Evolutionary conservation across 2,888 invertebrate genomes (phyloP).

Genomic region (Sisyra nigra): DNA sequence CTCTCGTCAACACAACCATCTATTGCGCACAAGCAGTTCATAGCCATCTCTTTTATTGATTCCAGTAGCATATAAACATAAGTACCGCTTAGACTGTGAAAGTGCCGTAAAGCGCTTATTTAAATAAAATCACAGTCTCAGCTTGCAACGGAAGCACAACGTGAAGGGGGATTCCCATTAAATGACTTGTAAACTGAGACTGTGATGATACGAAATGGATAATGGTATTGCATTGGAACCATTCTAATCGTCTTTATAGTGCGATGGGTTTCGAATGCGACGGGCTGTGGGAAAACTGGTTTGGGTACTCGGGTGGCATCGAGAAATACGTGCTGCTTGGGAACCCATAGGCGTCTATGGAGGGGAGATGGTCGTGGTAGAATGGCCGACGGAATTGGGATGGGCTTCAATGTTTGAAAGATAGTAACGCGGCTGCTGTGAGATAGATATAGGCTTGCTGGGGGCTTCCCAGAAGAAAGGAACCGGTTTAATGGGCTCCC

Average conservation of each 20-base stretch:
- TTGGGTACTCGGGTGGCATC: neutral
- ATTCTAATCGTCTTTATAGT: neutral
- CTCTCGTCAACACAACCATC: neutral
- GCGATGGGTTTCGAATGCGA: conserved; percentile 5
- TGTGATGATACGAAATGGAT: too few relatives aligned
- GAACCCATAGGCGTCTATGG: neutral
- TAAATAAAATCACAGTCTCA: conserved; percentile 18
- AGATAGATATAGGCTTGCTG: conserved; percentile 1
- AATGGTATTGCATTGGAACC: too few relatives aligned
- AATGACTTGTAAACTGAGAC: too few relatives aligned
- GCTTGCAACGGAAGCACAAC: too few relatives aligned
- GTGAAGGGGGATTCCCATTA: too few relatives aligned
- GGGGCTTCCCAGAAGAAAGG: conserved; percentile 4
- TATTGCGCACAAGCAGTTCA: conserved; percentile 23
- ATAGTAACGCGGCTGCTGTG: conserved; percentile 4
- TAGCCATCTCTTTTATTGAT: conserved; percentile 44
- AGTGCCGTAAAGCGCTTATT: conserved; percentile 4
- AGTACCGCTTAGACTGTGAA: conserved; percentile 21
- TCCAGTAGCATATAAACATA: conserved; percentile 35
- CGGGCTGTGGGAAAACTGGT: neutral
- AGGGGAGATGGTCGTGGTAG: neutral
- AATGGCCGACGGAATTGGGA: conserved; percentile 9
- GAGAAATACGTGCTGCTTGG: neutral
- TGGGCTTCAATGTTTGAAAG: conserved; percentile 8
- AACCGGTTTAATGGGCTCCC: conserved; percentile 9